A percentile compares a stretch with the other conserved stretches of the same genome.
These are phyloP conservation scores for Orthonevra nobilis DNA, from an alignment of 2,888 invertebrate species.

Conservation along the genomic window DNA sequence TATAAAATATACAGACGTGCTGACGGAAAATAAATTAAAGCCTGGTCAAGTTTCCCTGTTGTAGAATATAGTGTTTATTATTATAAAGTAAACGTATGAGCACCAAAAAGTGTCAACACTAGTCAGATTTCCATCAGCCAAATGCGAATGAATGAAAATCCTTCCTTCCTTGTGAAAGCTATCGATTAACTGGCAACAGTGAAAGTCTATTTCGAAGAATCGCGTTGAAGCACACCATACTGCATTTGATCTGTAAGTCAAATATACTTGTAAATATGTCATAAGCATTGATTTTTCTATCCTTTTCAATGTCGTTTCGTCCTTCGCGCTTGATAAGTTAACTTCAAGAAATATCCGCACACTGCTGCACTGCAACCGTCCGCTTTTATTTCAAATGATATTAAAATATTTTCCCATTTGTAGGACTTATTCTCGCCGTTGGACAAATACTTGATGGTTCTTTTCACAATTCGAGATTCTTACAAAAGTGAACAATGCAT, in stretches of 20 bases:
- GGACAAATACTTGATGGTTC: background rate
- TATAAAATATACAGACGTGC: too few species aligned
- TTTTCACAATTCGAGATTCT: constrained; percentile 3
- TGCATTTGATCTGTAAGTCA: constrained; percentile 53
- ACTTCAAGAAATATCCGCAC: constrained; percentile 4
- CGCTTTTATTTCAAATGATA: too few species aligned
- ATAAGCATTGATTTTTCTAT: constrained; percentile 42
- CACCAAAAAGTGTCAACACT: constrained; percentile 49
- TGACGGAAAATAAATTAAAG: too few species aligned
- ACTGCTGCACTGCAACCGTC: too few species aligned
- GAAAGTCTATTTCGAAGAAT: constrained; percentile 16
- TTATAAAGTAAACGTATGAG: too few species aligned
- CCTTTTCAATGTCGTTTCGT: background rate
- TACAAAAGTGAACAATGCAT: constrained; percentile 15
- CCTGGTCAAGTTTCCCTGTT: too few species aligned
- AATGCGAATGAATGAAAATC: constrained; percentile 18
- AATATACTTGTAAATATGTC: constrained; percentile 48
- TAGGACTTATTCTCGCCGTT: constrained; percentile 2
- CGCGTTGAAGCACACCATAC: constrained; percentile 17
- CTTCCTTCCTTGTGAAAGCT: constrained; percentile 8
- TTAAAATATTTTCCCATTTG: too few species aligned
- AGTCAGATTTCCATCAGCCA: constrained; percentile 14
- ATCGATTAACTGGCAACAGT: constrained; percentile 56
- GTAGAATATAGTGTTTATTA: too few species aligned
- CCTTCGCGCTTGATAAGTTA: constrained; percentile 10